Conservation (phyloP, 2,113 vertebrate genomes). For the Apodemus speciosus region DNA sequence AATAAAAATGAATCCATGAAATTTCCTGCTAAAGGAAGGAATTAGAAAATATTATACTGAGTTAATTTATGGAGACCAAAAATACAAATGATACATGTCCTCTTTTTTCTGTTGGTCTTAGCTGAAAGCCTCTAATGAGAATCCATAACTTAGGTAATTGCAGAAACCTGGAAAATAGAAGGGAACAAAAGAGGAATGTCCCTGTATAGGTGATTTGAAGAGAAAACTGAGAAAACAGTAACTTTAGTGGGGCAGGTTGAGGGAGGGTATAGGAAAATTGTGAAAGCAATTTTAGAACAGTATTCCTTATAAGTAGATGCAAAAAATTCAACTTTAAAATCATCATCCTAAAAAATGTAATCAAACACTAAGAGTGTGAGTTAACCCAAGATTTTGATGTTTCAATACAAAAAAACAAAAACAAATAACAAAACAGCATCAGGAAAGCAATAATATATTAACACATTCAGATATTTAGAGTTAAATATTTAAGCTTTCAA, state of each 20-base stretch:
- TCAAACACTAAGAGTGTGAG: neutral
- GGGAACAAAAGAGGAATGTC: neutral
- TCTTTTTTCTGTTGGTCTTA: neutral
- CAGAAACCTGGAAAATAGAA: neutral
- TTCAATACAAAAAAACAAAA: neutral
- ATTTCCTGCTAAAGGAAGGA: neutral
- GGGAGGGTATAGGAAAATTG: no score
- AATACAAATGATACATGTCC: neutral
- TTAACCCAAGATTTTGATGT: neutral
- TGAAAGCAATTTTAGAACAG: neutral
- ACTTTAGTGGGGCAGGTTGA: neutral
- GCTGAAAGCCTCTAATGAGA: neutral
- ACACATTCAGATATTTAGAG: neutral
- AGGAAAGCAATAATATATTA: neutral
- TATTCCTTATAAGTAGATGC: neutral
- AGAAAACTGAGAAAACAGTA: neutral
- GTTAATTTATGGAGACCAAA: neutral
- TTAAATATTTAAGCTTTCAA: neutral
- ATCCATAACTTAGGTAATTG: neutral
- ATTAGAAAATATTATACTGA: neutral
- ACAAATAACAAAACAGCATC: neutral
- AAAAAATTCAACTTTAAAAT: neutral
- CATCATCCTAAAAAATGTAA: neutral
- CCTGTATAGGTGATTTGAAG: neutral
- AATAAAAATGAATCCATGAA: neutral